Evolutionary conservation across 2,888 invertebrate genomes (phyloP).

Genomic region (Brenthis hecate): DNA sequence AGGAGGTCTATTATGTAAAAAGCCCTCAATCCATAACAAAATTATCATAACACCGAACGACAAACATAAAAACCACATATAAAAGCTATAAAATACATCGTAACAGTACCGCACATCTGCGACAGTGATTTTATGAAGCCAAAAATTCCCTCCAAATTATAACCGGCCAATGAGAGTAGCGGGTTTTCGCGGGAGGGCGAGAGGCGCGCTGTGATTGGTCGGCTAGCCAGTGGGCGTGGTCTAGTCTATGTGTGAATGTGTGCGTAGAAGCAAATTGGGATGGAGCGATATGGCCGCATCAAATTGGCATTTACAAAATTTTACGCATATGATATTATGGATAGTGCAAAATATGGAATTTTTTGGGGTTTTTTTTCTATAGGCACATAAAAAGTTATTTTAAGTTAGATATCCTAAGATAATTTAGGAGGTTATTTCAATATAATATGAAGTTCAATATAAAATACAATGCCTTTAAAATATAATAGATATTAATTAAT

Average conservation of each 20-base stretch:
- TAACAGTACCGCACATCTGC: constrained; percentile 53
- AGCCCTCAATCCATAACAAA: constrained; percentile 65
- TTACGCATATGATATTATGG: constrained; percentile 36
- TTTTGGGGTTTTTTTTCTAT: background rate
- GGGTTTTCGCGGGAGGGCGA: constrained; percentile 63
- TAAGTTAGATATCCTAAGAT: background rate
- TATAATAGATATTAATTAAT: too few relatives aligned
- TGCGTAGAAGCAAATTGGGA: constrained; percentile 44
- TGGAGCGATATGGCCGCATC: constrained; percentile 37
- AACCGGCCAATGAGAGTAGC: constrained; percentile 60
- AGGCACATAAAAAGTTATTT: constrained; percentile 6
- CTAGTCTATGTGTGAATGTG: constrained; percentile 61
- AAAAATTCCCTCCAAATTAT: constrained; percentile 71
- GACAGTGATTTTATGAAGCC: constrained; percentile 64
- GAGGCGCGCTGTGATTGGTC: constrained; percentile 65
- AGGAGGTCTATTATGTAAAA: constrained; percentile 67
- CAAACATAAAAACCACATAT: constrained; percentile 67
- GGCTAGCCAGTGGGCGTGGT: constrained; percentile 59
- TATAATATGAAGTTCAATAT: too few relatives aligned
- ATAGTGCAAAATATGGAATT: constrained; percentile 9
- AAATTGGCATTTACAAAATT: constrained; percentile 35
- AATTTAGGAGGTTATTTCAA: too few relatives aligned
- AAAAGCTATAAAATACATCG: constrained; percentile 67
- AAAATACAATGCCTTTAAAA: too few relatives aligned
- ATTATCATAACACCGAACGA: constrained; percentile 70